Conservation (phyloP, 2,113 vertebrate genomes). For the Carlito syrichta region DNA sequence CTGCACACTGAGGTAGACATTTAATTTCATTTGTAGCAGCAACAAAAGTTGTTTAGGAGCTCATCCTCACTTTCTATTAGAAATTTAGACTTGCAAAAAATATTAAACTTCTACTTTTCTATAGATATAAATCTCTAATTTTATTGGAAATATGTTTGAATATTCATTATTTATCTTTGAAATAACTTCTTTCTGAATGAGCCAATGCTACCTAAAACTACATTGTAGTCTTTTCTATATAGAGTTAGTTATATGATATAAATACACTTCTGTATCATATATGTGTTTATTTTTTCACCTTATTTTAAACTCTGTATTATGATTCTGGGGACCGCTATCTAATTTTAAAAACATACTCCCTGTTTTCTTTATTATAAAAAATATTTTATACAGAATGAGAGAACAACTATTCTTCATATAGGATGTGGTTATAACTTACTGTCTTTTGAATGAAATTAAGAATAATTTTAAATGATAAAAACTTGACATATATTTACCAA, state of each 20-base stretch:
- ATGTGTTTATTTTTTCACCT: neutral
- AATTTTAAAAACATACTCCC: neutral
- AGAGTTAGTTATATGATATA: neutral
- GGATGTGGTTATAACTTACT: neutral
- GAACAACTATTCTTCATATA: neutral
- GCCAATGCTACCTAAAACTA: neutral
- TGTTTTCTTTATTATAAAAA: neutral
- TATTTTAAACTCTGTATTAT: neutral
- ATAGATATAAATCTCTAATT: neutral
- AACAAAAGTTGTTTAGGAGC: neutral
- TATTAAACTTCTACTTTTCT: neutral
- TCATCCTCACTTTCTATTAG: neutral
- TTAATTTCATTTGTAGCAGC: neutral
- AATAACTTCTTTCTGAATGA: neutral
- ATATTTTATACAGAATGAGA: neutral
- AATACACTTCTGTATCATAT: neutral
- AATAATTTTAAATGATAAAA: neutral
- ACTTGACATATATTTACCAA: neutral
- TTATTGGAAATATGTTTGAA: neutral
- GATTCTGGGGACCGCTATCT: neutral
- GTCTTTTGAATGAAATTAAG: neutral
- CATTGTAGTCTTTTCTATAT: neutral
- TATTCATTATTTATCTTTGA: neutral
- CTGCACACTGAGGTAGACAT: neutral
- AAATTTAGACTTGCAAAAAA: no score